Conservation (phyloP, 2,797 vertebrate genomes). For the Lacerta agilis region DNA sequence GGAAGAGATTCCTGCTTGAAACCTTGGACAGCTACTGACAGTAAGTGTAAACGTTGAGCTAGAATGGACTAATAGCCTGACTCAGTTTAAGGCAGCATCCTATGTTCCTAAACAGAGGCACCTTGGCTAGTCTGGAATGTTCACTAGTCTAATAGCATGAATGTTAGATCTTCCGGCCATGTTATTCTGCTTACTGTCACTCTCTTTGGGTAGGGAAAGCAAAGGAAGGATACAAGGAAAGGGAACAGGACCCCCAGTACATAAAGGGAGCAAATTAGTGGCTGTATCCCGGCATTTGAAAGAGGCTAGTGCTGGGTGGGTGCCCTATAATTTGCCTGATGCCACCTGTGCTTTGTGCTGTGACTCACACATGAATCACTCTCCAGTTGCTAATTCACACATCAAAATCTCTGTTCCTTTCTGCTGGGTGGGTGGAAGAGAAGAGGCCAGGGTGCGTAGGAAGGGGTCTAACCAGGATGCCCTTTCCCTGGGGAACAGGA, state of each 20-base stretch:
- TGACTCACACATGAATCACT: conserved; percentile 63
- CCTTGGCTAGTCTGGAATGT: neutral
- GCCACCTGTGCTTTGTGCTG: conserved; percentile 55
- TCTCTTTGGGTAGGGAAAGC: neutral
- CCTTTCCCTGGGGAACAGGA: neutral
- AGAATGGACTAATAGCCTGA: too few relatives aligned
- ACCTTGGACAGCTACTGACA: too few relatives aligned
- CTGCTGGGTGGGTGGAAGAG: conserved; percentile 39
- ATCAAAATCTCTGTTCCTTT: conserved; percentile 38
- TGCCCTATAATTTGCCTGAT: conserved; percentile 54
- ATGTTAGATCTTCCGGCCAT: neutral
- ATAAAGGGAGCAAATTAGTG: conserved; percentile 10
- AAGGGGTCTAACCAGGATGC: neutral
- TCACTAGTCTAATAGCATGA: neutral
- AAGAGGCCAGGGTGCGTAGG: neutral
- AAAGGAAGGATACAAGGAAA: neutral
- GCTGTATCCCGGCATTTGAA: conserved; percentile 25
- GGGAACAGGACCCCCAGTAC: neutral
- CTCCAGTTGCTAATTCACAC: conserved; percentile 62
- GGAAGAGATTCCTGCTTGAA: too few relatives aligned
- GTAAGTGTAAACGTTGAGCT: too few relatives aligned
- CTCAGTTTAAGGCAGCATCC: too few relatives aligned
- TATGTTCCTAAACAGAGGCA: neutral
- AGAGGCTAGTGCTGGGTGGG: conserved; percentile 50
- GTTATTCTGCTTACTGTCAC: neutral